Evolutionary conservation across 2,888 invertebrate genomes (phyloP).

Genomic region (Sipha maydis): DNA sequence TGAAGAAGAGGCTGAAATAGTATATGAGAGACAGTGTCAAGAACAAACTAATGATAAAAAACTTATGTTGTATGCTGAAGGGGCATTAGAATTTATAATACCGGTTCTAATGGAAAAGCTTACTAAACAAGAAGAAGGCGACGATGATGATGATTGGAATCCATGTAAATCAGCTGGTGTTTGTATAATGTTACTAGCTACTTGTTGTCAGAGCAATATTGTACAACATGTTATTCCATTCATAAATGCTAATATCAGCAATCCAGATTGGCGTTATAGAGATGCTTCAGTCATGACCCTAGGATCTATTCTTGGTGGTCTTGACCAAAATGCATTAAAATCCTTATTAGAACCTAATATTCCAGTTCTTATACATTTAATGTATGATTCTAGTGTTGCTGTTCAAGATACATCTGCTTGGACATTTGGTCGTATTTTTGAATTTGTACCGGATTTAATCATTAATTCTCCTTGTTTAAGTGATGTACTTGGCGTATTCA

Average conservation of each 20-base stretch:
- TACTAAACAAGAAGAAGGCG: slow-evolving; percentile 95
- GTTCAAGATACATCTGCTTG: slow-evolving; percentile 98
- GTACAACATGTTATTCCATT: slow-evolving; percentile 96
- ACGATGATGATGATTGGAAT: slow-evolving; percentile 99
- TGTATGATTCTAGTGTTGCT: slow-evolving; percentile 93
- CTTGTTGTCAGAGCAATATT: slow-evolving; percentile 96
- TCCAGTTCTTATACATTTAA: slow-evolving; percentile 91
- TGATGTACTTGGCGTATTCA: slow-evolving; percentile 81
- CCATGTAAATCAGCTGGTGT: slow-evolving; percentile 99
- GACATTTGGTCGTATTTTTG: slow-evolving; percentile 98
- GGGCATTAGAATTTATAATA: slow-evolving; percentile 93
- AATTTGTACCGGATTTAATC: slow-evolving; percentile 94
- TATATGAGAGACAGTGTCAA: slow-evolving; percentile 82
- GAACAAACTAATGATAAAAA: slow-evolving; percentile 71
- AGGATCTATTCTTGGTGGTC: slow-evolving; percentile 87
- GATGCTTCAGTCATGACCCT: slow-evolving; percentile 99
- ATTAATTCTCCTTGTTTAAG: slow-evolving; percentile 82
- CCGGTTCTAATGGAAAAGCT: slow-evolving; percentile 93
- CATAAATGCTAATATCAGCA: slow-evolving; percentile 93
- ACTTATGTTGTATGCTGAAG: slow-evolving; percentile 97
- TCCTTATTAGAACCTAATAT: slow-evolving; percentile 96
- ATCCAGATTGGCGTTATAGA: slow-evolving; percentile 88
- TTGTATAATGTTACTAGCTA: slow-evolving; percentile 95
- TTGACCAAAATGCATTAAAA: slow-evolving; percentile 84
- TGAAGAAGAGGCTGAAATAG: slow-evolving; percentile 95